Conservation (phyloP, 2,797 vertebrate species). For the Parambassis ranga region DNA sequence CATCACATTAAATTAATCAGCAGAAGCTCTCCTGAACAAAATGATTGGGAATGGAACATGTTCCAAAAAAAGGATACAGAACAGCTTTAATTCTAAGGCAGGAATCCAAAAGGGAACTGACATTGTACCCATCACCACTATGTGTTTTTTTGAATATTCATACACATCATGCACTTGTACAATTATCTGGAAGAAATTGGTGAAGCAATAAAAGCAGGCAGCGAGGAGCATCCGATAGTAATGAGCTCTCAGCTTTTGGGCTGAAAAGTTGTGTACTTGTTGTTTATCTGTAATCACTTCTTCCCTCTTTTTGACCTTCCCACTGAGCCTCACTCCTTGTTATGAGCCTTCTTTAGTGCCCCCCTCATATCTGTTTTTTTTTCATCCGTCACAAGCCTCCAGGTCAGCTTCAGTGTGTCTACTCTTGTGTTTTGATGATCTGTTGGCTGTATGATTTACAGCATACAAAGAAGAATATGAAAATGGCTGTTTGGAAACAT, state of each 20-base stretch:
- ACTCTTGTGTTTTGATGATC: no score
- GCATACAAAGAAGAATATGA: no score
- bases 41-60: slow-evolving; percentile 8
- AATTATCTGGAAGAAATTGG: background rate
- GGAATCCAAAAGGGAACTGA: background rate
- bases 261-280: background rate
- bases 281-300: background rate
- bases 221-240: background rate
- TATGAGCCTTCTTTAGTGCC: background rate
- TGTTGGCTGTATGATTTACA: no score
- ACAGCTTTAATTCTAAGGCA: background rate
- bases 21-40: slow-evolving; percentile 13
- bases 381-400: background rate
- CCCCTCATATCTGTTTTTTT: background rate
- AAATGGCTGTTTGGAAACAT: no score
- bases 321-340: background rate
- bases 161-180: background rate
- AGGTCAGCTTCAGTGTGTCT: background rate
- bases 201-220: background rate
- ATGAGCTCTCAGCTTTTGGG: background rate
- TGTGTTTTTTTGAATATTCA: no score
- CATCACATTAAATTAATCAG: slow-evolving; percentile 17
- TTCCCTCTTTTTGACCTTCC: background rate
- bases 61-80: background rate
- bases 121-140: no score